Conservation (phyloP, 2,888 invertebrate species). For the Microctonus hyperodae region DNA sequence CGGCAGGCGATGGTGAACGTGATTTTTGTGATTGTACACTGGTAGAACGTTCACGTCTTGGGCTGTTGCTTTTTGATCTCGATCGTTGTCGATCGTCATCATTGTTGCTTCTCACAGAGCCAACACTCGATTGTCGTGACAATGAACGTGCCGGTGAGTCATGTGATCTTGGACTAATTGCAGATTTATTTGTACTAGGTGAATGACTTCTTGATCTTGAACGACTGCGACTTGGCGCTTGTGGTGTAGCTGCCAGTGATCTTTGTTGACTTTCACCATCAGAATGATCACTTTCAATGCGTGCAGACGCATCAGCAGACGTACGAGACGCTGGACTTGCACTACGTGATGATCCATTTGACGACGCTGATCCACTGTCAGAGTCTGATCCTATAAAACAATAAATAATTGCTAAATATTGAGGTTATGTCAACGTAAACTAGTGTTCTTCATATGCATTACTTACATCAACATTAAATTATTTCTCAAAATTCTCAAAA, state of each 20-base stretch:
- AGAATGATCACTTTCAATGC: slow-evolving; percentile 50
- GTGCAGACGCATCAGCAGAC: slow-evolving; percentile 60
- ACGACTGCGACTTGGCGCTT: slow-evolving; percentile 41
- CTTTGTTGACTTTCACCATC: slow-evolving; percentile 47
- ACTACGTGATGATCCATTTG: slow-evolving; percentile 60
- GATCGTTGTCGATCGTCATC: slow-evolving; percentile 38
- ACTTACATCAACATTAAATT: too few relatives aligned
- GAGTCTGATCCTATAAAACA: slow-evolving; percentile 62
- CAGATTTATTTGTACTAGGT: slow-evolving; percentile 47
- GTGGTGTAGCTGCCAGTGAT: slow-evolving; percentile 44
- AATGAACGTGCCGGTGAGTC: slow-evolving; percentile 51
- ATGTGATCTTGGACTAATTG: slow-evolving; percentile 45
- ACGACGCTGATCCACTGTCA: slow-evolving; percentile 63
- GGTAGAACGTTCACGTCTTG: slow-evolving; percentile 52
- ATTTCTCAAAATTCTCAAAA: too few relatives aligned
- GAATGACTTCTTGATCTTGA: slow-evolving; percentile 50
- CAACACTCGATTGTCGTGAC: slow-evolving; percentile 55
- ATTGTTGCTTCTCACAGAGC: slow-evolving; percentile 49
- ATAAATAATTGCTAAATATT: background rate
- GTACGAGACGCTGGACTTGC: slow-evolving; percentile 61
- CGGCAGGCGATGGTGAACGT: slow-evolving; percentile 47
- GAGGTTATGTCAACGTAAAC: background rate
- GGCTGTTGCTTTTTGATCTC: slow-evolving; percentile 44
- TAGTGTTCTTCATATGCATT: too few relatives aligned
- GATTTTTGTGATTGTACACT: slow-evolving; percentile 51